A percentile compares a stretch with the other conserved stretches of the same genome.
Conservation (phyloP, 30 jellyfish, hydroid and myxozoan genomes). For the Cassiopea xamachana region DNA sequence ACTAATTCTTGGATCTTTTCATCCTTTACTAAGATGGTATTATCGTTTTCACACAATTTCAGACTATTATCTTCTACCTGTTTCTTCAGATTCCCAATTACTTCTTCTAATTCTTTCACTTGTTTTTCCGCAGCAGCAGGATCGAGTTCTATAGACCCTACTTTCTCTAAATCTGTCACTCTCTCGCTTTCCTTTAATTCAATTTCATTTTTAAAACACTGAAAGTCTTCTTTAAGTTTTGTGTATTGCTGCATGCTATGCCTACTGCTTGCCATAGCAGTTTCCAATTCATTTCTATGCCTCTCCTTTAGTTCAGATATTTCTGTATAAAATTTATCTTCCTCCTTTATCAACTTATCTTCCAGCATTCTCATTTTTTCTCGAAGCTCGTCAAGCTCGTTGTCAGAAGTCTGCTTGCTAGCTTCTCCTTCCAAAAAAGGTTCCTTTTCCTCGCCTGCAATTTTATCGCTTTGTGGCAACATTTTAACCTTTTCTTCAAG, state of each 20-base stretch:
- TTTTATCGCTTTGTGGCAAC: constrained; percentile 15
- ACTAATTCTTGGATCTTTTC: constrained; percentile 18
- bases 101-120: constrained; percentile 5
- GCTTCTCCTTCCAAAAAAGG: background rate
- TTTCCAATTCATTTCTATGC: constrained; percentile 68
- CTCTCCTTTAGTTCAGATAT: constrained; percentile 80
- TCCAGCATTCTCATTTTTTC: constrained; percentile 58
- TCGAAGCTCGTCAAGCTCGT: constrained; percentile 32
- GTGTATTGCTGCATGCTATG: constrained; percentile 35
- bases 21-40: background rate
- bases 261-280: constrained; percentile 18
- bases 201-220: constrained; percentile 41
- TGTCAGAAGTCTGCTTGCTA: background rate
- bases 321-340: constrained; percentile 65
- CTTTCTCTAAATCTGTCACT: constrained; percentile 13
- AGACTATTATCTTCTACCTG: constrained; percentile 3
- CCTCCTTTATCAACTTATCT: constrained; percentile 71
- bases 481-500: constrained; percentile 45
- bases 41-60: constrained; percentile 12
- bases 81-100: constrained; percentile 12
- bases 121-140: constrained; percentile 6
- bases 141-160: background rate
- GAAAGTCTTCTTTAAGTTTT: constrained; percentile 66
- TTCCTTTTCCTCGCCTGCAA: constrained; percentile 9
- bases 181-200: constrained; percentile 41